Conservation (phyloP, 1,140 invertebrate genomes). For the Caenorhabditis brenneri region DNA sequence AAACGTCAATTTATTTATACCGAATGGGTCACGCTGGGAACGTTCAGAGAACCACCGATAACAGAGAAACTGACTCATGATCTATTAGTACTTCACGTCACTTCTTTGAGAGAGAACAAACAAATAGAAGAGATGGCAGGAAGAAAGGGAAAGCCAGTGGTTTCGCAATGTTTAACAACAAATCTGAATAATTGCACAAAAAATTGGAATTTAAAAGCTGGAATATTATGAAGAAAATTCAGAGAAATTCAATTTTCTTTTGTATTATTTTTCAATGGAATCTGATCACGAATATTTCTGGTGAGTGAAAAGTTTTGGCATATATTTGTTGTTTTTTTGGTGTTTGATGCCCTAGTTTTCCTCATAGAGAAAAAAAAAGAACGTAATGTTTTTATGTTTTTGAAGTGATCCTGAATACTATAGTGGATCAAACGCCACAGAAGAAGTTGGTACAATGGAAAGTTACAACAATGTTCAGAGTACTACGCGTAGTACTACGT, state of each 20-base stretch:
- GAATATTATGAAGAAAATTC: not conserved
- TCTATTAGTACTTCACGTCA: not conserved
- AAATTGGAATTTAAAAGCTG: not conserved
- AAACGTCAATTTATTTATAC: no score
- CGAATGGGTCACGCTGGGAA: no score
- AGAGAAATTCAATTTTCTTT: not conserved
- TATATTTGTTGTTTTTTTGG: not conserved
- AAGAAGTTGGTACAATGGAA: not conserved
- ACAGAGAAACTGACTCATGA: slow-evolving; percentile 27
- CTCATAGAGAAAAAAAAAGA: no score
- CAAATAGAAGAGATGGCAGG: not conserved
- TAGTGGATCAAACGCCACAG: slow-evolving; percentile 1
- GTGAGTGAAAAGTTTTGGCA: not conserved
- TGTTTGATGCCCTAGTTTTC: not conserved
- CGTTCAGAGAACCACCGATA: not conserved
- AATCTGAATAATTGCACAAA: not conserved
- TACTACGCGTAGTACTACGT: no score
- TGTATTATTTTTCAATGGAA: not conserved
- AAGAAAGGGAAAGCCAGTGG: not conserved
- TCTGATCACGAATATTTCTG: slow-evolving; percentile 24
- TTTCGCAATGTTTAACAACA: slow-evolving; percentile 17
- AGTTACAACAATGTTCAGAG: no score
- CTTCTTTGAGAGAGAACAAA: not conserved
- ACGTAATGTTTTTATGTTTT: no score
- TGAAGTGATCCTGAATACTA: no score